phyloP scores from a whole-genome alignment of 1,140 invertebrate species.

The Procambarus virginalis region DNA sequence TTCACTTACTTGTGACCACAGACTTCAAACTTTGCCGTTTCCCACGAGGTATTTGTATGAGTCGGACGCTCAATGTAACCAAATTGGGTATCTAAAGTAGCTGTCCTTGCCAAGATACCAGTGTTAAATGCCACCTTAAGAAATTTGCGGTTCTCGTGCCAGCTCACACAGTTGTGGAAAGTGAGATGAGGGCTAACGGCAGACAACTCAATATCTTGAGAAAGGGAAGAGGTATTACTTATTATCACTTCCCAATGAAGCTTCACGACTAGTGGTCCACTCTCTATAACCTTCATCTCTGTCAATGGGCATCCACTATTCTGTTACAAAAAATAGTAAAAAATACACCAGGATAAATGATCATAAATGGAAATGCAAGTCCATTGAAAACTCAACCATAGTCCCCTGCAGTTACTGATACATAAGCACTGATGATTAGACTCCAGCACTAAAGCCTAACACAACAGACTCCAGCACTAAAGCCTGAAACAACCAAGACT shows the following conservation, averaged over 20 bases:
- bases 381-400: too few relatives aligned
- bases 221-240: conserved; percentile 43
- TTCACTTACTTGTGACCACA: conserved; percentile 75
- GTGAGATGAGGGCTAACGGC: conserved; percentile 75
- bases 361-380: too few relatives aligned
- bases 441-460: too few relatives aligned
- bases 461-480: too few relatives aligned
- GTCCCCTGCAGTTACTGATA: too few relatives aligned
- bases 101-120: conserved; percentile 70
- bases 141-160: conserved; percentile 77
- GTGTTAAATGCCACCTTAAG: conserved; percentile 73
- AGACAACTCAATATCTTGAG: conserved; percentile 62
- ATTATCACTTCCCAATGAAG: conserved; percentile 53
- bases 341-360: too few relatives aligned
- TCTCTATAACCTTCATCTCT: conserved; percentile 37
- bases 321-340: neutral
- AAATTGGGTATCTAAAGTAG: conserved; percentile 77
- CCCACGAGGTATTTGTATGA: conserved; percentile 78
- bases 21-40: conserved; percentile 78
- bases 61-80: conserved; percentile 76
- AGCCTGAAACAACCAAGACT: too few relatives aligned
- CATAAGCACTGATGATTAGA: too few relatives aligned
- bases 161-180: conserved; percentile 75
- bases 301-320: conserved; percentile 7
- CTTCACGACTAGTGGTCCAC: conserved; percentile 34